Base-by-base conservation (phyloP, 2,888 invertebrate genomes). In the Dione vanillae region DNA sequence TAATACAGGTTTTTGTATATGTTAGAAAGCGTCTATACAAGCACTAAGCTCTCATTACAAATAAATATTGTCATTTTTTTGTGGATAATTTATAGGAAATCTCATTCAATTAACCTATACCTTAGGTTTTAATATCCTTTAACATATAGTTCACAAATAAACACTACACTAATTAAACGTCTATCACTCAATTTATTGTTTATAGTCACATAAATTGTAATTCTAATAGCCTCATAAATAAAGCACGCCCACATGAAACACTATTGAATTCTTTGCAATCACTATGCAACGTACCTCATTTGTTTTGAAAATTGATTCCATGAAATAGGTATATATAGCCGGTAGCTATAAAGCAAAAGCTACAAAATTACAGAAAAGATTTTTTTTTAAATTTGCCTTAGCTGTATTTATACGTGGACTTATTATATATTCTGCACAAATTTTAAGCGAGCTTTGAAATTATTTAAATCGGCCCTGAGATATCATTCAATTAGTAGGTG, bases 171-270 rank as follows among this genome's bases (percentile, higher is more conserved):
- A 72, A 67, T 43, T 67, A 65, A 73, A 67, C 54, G 65, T 65
- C 54, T 35, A 51, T 65, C 52, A 45, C 20, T 54, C 64, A 67
- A 65, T 67, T 67, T 72, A 70, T 67, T 67, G 67, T 45, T 45
- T 59, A 70, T 67, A 51, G 62, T 43, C 66, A 43, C 41, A 47
- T 73, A 70, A 73, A 73, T 67, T 73, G 70, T 73, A 67, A 67
- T 73, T 61, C 72, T 62, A 66, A 65, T 65, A 45, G 67, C 37
- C 37, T 73, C 73, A 76, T 66, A 70, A 76, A 75, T 77, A 75
- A 69, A 74, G 67, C 71, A 64, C 68, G 52, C 73, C 75, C 69
- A 76, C 75, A 62, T 70, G 16, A 47, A 62, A 45, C 41, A 49
- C 54, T 43, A 54, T 54, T 61, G 2, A 67, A 62, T 70, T 67